Percentiles rank a stretch among this genome's conserved stretches.
phyloP scores from a whole-genome alignment of 1,140 invertebrate genomes.

The Bombus waltoni region DNA sequence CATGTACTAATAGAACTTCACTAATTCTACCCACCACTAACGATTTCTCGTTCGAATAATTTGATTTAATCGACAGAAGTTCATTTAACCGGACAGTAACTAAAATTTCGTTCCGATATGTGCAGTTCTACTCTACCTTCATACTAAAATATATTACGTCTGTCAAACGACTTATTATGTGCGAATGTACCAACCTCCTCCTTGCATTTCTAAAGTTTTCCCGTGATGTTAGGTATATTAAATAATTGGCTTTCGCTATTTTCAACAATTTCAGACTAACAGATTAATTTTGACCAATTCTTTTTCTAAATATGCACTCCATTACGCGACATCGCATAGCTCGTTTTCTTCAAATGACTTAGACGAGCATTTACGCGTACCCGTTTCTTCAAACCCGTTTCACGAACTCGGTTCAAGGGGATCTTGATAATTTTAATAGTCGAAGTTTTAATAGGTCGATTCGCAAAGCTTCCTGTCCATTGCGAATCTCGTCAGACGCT shows the following conservation, averaged over 20 bases:
- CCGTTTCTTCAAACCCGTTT: neutral
- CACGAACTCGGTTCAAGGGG: neutral
- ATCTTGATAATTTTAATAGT: conserved; percentile 28
- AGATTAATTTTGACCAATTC: too few species aligned
- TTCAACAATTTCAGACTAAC: too few species aligned
- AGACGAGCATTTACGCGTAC: neutral
- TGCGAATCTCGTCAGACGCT: conserved; percentile 14
- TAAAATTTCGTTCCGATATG: neutral
- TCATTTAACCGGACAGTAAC: neutral
- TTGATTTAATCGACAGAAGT: neutral
- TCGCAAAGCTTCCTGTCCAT: neutral
- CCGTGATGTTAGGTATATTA: too few species aligned
- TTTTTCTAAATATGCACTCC: neutral
- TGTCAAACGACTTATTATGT: too few species aligned
- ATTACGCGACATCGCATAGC: neutral
- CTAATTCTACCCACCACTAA: neutral
- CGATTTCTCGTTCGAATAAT: neutral
- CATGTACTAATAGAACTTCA: neutral
- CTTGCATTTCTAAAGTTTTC: too few species aligned
- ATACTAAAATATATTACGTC: too few species aligned
- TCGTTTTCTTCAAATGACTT: neutral
- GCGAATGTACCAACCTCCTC: too few species aligned
- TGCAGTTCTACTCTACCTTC: too few species aligned
- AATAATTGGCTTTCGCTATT: too few species aligned
- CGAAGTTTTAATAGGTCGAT: conserved; percentile 4